Evolutionary conservation across 1,140 invertebrate species (phyloP).

Genomic region (Heliothis virescens): DNA sequence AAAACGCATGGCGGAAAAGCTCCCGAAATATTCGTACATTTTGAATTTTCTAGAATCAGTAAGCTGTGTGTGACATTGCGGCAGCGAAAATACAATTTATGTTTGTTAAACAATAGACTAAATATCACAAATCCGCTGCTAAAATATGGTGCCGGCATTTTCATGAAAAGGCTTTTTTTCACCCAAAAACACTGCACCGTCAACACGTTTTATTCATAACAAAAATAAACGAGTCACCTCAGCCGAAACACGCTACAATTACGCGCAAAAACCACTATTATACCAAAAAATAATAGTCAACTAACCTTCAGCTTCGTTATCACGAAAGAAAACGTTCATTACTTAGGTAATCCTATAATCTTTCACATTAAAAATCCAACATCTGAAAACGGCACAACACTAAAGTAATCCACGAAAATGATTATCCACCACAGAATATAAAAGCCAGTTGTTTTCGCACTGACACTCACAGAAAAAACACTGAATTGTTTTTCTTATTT

Average conservation of each 20-base stretch:
- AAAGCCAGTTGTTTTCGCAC: slow-evolving; percentile 33
- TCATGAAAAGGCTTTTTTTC: slow-evolving; percentile 2
- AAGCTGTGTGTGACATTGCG: neutral
- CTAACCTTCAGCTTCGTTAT: slow-evolving; percentile 46
- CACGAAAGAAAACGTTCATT: slow-evolving; percentile 50
- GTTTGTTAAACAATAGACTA: neutral
- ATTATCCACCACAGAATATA: slow-evolving; percentile 10
- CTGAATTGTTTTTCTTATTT: slow-evolving; percentile 34
- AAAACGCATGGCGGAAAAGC: slow-evolving; percentile 21
- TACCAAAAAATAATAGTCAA: slow-evolving; percentile 21
- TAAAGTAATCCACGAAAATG: slow-evolving; percentile 19
- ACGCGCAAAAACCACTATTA: neutral
- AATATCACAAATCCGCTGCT: neutral
- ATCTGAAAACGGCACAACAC: slow-evolving; percentile 30
- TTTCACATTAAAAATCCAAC: slow-evolving; percentile 47
- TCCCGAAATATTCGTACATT: slow-evolving; percentile 9
- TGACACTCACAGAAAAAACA: slow-evolving; percentile 40
- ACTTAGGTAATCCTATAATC: slow-evolving; percentile 44
- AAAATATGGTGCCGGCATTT: slow-evolving; percentile 18
- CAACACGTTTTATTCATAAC: slow-evolving; percentile 33
- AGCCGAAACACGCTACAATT: neutral
- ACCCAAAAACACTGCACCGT: slow-evolving; percentile 17
- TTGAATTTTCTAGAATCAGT: neutral
- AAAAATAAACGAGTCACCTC: neutral
- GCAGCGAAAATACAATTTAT: neutral